phyloP scores from a whole-genome alignment of 2,113 vertebrate genomes.

The Tragelaphus strepsiceros region DNA sequence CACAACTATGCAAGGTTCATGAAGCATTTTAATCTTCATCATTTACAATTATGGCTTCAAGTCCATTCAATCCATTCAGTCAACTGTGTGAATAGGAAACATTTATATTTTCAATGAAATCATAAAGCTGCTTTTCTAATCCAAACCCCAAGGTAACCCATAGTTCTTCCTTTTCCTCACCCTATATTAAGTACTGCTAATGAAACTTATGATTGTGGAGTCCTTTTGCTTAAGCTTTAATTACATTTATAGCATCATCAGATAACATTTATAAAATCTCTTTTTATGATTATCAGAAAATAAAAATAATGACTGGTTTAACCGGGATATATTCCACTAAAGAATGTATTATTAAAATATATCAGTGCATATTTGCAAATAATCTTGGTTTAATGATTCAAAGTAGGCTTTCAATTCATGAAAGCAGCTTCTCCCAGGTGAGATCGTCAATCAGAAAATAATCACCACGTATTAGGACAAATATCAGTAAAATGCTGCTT shows the following conservation, averaged over 20 bases:
- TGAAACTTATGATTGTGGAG: not conserved
- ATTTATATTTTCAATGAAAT: not conserved
- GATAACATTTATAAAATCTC: not conserved
- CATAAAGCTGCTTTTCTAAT: not conserved
- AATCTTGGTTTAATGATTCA: conserved; percentile 62
- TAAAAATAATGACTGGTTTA: conserved; percentile 37
- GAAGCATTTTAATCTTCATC: not conserved
- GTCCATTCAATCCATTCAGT: not conserved
- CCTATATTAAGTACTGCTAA: not conserved
- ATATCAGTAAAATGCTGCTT: conserved; percentile 64
- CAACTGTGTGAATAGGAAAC: not conserved
- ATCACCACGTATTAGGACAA: conserved; percentile 61
- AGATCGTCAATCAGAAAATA: conserved; percentile 75
- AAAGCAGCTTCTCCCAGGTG: conserved; percentile 68
- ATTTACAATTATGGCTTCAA: not conserved
- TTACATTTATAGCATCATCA: not conserved
- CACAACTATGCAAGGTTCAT: not conserved
- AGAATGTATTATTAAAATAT: conserved; percentile 19
- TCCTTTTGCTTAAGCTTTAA: conserved; percentile 24
- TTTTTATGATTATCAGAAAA: conserved; percentile 27
- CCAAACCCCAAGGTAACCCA: not conserved
- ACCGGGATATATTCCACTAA: not conserved
- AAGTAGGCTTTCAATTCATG: conserved; percentile 57
- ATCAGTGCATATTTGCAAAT: conserved; percentile 70
- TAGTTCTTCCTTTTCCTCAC: not conserved